Evolutionary conservation across 2,888 invertebrate genomes (phyloP), one percentile per base, ranked within the genome.

Genomic region (Amblyjoppa fuscipennis): DNA sequence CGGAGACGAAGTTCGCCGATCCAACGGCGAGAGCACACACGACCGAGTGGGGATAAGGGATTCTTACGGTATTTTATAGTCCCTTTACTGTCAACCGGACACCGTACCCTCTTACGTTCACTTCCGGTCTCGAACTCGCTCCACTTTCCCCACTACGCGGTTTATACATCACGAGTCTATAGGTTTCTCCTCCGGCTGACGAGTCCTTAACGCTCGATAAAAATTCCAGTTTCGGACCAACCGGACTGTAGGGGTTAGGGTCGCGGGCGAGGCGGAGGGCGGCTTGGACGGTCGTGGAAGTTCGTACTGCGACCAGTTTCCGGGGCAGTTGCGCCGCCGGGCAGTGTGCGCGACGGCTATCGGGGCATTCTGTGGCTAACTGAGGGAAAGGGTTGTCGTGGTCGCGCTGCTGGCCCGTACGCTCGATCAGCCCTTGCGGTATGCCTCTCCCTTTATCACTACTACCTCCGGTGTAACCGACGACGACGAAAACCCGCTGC

Each of bases 21-120:
- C 76, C 79, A 56, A 68, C 66, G 81, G 74, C 81, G 38, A 66
- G 79, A 75, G 79, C 82, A 45, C 80, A 64, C 61, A 64, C 34
- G 11, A 45, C 69, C 79, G 73, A 85, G 81, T 76, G 73, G n/a
- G 80, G 81, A 81, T 87, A 87, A 86, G 86, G 80, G 86, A 87
- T 87, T 80, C 84, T 82, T 79, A 77, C 80, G 77, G 76, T 86
- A 83, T 84, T 87, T 87, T 86, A 87, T 87, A 84, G 84, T 84
- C 81, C 83, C 86, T 86, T 86, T 84, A 83, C 85, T 73, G 59
- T 85, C 75, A 76, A 83, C 79, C 85, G 76, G 45, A 74, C 80
- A 68, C 73, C 64, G 38, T 71, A 31, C 53, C 80, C 83, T 74
- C 69, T 41, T 74, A 56, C 79, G 66, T 80, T 83, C n/a, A 34